These are phyloP conservation scores for Erpornis zantholeuca DNA, from an alignment of 2,113 vertebrate species.

Conservation along the genomic window DNA sequence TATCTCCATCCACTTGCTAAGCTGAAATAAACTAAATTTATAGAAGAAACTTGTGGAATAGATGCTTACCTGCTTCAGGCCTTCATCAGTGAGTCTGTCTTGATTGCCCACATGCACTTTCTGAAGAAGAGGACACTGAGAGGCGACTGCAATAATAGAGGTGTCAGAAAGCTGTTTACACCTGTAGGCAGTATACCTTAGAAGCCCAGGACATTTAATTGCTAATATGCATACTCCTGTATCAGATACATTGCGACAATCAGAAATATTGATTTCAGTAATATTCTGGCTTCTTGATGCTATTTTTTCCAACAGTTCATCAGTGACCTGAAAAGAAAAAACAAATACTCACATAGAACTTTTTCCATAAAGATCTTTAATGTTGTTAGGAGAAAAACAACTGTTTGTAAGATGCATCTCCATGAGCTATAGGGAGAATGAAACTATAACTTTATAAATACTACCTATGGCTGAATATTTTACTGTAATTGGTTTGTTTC, in stretches of 20 bases:
- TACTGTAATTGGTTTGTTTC: neutral
- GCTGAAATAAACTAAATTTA: neutral
- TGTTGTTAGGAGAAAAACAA: neutral
- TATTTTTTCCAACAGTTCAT: constrained; percentile 94
- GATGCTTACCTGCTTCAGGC: constrained; percentile 87
- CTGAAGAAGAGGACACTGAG: constrained; percentile 91
- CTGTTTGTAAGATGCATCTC: neutral
- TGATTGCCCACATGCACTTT: constrained; percentile 97
- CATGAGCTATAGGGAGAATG: neutral
- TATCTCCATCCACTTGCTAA: neutral
- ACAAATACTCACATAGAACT: neutral
- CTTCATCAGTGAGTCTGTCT: constrained; percentile 92
- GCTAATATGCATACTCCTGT: constrained; percentile 89
- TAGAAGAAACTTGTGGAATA: neutral
- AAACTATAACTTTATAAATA: neutral
- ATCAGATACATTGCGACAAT: constrained; percentile 93
- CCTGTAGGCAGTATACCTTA: constrained; percentile 92
- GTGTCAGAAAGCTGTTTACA: constrained; percentile 96
- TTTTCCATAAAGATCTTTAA: neutral
- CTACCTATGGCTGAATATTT: neutral
- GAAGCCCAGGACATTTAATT: constrained; percentile 88
- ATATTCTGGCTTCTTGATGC: constrained; percentile 94
- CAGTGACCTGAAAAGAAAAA: constrained; percentile 82
- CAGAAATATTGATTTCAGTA: constrained; percentile 96
- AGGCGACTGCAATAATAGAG: constrained; percentile 87